Base-by-base conservation (phyloP, 2,888 invertebrate genomes). In the Mesodorylaimus sp. region DNA sequence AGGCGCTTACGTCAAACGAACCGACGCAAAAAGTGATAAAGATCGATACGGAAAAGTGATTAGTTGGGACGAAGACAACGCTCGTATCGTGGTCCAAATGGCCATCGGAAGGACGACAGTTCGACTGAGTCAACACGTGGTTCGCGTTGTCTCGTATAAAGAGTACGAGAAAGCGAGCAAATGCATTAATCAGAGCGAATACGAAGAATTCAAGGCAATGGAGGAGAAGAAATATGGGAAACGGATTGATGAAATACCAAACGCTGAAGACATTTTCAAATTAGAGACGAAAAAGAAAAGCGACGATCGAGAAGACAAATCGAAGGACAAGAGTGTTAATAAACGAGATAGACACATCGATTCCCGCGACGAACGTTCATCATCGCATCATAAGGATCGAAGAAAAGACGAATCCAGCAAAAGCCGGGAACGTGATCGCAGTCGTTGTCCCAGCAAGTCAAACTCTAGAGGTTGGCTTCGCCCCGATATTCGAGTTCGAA, bases 151-250 rank as follows among this genome's bases (percentile, higher is more conserved):
- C 1, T 75, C 80, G 0, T 79, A 79, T 61, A 74, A 79, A 3
- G 89, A 89, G 62, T 91, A 76, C 66, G 74, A 77, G 19, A 79
- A 79, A 62, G 80, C 80, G 61, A 79, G 81, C 0, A 85, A 83
- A 76, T 80, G 87, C 58, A 75, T 88, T 67, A 89, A 87, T 86
- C 76, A 79, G 80, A 10, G 32, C 7, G 10, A 13, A 13, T 13
- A 13, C 32, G 10, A 13, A 32, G 32, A 13, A 10, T 32, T n/a
- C n/a, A n/a, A n/a, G n/a, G n/a, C n/a, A n/a, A n/a, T n/a, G n/a
- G n/a, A n/a, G n/a, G n/a, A n/a, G n/a, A n/a, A n/a, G n/a, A n/a
- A n/a, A n/a, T n/a, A n/a, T n/a, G n/a, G n/a, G n/a, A n/a, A n/a
- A n/a, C n/a, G n/a, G n/a, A n/a, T n/a, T n/a, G n/a, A n/a, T n/a